Evolutionary conservation across 2,888 invertebrate genomes (phyloP), one percentile per base, ranked within the genome.

Genomic region (Exocentrus adspersus): DNA sequence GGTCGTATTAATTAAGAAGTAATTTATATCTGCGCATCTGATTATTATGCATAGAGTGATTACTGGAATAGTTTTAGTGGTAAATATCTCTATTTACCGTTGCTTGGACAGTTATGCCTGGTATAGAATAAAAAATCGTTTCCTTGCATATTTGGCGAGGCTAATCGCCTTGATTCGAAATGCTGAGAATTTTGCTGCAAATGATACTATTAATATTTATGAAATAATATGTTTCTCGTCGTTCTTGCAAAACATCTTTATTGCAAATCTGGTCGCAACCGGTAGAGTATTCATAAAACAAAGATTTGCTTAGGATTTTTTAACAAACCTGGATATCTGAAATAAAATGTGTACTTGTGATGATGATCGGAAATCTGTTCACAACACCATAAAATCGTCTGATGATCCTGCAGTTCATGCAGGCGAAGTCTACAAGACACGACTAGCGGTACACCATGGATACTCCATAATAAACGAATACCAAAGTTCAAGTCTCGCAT

Each of bases 401-500:
- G 51, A 43, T 51, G 30, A 60, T 51, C 24, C 37, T 37, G n/a
- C 51, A 37, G 51, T 24, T 51, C 24, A 5, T 37, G 37, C 51
- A 37, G 51, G 37, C 32, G 30, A 14, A 46, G 46, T 53, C 48
- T 51, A 60, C 60, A 60, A 62, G 54, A 66, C 50, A 53, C 60
- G 52, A 41, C 62, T 71, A 67, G 69, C 70, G 68, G 69, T 69
- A 72, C 59, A 68, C 64, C 67, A 70, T 69, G 53, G 65, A n/a
- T 46, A 60, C 60, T 50, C 43, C 64, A 65, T 48, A 59, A 62
- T 69, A 68, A 61, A 68, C 64, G 71, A 70, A 70, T 71, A 73
- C 67, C 70, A 72, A 70, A 69, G 72, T 73, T 73, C 73, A 72
- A 70, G 67, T 67, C 63, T 58, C 69, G 65, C 67, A 70, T 73